Evolutionary conservation across 2,888 invertebrate genomes (phyloP).

Genomic region (Sphaerophoria taeniata): DNA sequence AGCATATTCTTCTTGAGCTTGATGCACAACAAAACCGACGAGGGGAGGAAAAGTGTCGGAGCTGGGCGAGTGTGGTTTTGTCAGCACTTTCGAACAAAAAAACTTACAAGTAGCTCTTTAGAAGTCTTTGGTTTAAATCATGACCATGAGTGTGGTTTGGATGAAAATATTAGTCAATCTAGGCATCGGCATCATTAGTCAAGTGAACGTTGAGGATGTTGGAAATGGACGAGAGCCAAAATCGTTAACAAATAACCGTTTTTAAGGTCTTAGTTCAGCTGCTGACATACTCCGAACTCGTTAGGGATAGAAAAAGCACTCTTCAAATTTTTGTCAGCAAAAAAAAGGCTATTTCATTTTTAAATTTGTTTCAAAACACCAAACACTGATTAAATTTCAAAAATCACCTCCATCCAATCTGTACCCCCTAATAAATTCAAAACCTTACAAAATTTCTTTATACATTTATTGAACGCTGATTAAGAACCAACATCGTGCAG

Average conservation of each 20-base stretch:
- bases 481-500: not conserved
- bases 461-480: not conserved
- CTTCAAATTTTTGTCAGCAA: no score
- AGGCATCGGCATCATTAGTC: slow-evolving; percentile 44
- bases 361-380: no score
- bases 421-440: no score
- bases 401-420: no score
- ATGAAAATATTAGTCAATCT: not conserved
- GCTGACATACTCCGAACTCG: no score
- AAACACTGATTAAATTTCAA: no score
- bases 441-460: not conserved
- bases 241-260: no score
- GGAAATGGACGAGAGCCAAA: no score
- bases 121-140: slow-evolving; percentile 14
- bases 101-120: slow-evolving; percentile 34
- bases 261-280: no score
- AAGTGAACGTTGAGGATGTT: not conserved
- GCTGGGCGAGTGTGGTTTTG: slow-evolving; percentile 60
- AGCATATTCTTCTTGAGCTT: slow-evolving; percentile 9
- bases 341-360: no score
- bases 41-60: slow-evolving; percentile 32
- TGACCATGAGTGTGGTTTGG: slow-evolving; percentile 17
- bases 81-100: slow-evolving; percentile 55
- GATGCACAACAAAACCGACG: not conserved
- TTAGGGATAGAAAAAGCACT: no score